Evolutionary conservation across 2,113 vertebrate species (phyloP).

Genomic region (Semnornis frantzii): DNA sequence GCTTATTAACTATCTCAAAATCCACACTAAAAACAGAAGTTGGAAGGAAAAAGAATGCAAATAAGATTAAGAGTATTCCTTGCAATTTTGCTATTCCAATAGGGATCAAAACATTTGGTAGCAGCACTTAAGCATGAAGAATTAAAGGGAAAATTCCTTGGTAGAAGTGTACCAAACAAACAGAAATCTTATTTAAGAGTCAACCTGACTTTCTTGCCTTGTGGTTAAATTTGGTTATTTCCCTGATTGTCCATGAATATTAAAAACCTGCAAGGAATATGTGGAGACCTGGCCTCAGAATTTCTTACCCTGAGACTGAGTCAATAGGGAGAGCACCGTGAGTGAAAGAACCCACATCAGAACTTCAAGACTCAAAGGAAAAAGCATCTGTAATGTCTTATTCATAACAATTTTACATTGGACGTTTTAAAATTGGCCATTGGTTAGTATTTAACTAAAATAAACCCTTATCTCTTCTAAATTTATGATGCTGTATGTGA

Average conservation of each 20-base stretch:
- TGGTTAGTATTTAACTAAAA: neutral
- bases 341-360: neutral
- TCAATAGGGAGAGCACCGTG: neutral
- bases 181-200: neutral
- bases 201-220: neutral
- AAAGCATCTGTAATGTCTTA: conserved; percentile 38
- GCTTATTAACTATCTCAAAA: neutral
- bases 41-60: neutral
- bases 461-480: neutral
- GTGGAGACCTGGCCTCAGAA: neutral
- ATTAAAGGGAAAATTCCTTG: neutral
- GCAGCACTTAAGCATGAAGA: neutral
- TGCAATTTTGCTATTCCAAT: neutral
- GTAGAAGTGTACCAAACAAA: neutral
- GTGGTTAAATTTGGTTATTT: neutral
- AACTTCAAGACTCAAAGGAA: conserved; percentile 2
- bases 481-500: neutral
- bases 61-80: neutral
- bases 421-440: neutral
- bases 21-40: neutral
- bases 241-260: neutral
- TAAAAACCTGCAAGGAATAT: neutral
- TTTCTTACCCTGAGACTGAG: neutral
- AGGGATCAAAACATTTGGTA: neutral
- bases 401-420: neutral